phyloP scores from a whole-genome alignment of 2,797 vertebrate genomes.

The Pseudochromis fuscus region DNA sequence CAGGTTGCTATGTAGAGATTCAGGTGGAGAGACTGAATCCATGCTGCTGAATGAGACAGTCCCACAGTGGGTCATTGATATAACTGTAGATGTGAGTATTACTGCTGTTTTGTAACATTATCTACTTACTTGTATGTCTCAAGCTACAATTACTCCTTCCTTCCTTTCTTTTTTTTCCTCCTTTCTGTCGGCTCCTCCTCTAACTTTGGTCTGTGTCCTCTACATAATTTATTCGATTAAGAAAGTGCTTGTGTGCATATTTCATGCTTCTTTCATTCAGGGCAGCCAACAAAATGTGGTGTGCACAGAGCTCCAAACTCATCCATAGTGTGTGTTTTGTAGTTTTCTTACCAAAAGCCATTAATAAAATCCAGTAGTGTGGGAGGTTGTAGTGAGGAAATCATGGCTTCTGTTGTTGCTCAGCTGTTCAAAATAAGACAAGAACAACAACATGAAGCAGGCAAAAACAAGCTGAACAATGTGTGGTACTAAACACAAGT shows the following conservation, averaged over 20 bases:
- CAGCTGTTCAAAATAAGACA: not conserved
- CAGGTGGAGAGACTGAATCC: slow-evolving; percentile 97
- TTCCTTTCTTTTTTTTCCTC: not conserved
- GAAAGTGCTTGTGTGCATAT: not conserved
- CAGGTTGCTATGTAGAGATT: slow-evolving; percentile 97
- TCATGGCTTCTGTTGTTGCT: not conserved
- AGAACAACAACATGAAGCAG: not conserved
- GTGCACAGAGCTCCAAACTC: too few species aligned
- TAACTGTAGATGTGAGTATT: slow-evolving; percentile 97
- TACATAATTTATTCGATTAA: not conserved
- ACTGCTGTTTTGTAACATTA: not conserved
- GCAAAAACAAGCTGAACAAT: not conserved
- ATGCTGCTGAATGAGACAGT: slow-evolving; percentile 99
- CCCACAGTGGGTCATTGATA: slow-evolving; percentile 99
- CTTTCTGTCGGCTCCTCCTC: not conserved
- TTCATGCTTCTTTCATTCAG: not conserved
- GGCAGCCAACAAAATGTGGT: not conserved
- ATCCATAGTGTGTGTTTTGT: not conserved
- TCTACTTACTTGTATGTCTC: not conserved
- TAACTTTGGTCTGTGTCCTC: not conserved
- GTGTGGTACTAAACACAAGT: too few species aligned
- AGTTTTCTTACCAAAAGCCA: too few species aligned
- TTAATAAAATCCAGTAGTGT: not conserved
- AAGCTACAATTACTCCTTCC: not conserved
- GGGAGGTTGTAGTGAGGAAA: not conserved